Evolutionary conservation across 1,140 invertebrate genomes (phyloP), one percentile per base, ranked within the genome.

Genomic region (Drosophila tropicalis): DNA sequence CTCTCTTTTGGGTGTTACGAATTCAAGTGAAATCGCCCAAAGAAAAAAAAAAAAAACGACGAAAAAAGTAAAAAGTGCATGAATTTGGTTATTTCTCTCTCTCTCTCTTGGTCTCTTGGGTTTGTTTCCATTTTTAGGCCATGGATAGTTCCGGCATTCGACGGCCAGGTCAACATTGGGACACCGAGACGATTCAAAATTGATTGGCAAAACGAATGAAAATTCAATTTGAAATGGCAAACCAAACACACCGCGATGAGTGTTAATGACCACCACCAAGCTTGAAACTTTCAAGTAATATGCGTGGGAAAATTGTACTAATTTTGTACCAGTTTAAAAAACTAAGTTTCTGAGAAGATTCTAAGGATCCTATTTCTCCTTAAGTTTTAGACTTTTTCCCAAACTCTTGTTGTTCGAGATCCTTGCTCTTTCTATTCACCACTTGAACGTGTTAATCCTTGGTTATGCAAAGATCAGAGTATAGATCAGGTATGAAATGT

Each of bases 1-100:
- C 76, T 78, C 71, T 70, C 72, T 72, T 79, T 84, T 44, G 70
- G 76, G 79, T 87, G 83, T 87, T 87, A 87, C 80, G 83, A 87
- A 87, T 89, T 83, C 84, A 81, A 87, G 83, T 87, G 83, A 87
- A 87, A 87, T 87, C 83, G 84, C 77, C 73, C 72, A 80, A 70
- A 66, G n/a, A 39, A 10, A 36, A 36, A 36, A 36, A 36, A 25
- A 25, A 25, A 25, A 25, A 25, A 25, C 22, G 10, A 36, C 7
- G 3, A 36, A 10, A 36, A 13, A 39, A 12, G 10, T 66, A 86
- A 86, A 83, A 86, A 87, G 84, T 87, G 84, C 83, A 89, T 83
- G 83, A 76, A 72, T 80, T 71, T 79, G 57, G 44, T 22, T 51
- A 51, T 51, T 51, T 51, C 44, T 51, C 17, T 51, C 9, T 47